phyloP scores from a whole-genome alignment of 2,113 vertebrate species.

The Cyprinodon variegatus region DNA sequence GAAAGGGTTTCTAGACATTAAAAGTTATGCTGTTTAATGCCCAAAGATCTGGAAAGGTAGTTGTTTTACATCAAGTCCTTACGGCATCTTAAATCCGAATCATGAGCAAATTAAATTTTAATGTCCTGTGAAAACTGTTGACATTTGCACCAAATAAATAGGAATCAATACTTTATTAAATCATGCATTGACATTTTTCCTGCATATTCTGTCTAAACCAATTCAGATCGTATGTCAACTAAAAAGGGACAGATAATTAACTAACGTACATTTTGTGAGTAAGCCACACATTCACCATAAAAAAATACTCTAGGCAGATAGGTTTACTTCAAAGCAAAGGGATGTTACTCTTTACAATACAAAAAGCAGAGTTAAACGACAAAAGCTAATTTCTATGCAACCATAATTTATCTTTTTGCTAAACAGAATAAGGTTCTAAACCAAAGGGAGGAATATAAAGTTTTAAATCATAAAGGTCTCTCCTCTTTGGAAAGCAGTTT shows the following conservation, averaged over 20 bases:
- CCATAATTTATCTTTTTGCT: conserved; percentile 42
- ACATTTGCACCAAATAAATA: background rate
- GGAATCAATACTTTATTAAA: background rate
- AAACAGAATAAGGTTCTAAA: conserved; percentile 16
- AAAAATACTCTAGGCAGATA: conserved; percentile 5
- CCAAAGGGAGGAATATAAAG: conserved; percentile 16
- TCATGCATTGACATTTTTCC: background rate
- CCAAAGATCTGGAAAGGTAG: conserved; percentile 3
- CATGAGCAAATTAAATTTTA: background rate
- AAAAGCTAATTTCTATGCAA: conserved; percentile 12
- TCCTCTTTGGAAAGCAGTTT: conserved; percentile 11
- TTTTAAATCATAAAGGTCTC: conserved; percentile 12
- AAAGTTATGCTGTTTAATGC: background rate
- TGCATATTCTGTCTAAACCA: background rate
- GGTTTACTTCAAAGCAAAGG: background rate
- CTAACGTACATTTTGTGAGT: background rate
- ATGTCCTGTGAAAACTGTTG: conserved; percentile 2
- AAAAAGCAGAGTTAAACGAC: background rate
- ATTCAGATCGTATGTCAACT: background rate
- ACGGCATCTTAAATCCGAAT: conserved; percentile 21
- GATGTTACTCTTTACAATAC: background rate
- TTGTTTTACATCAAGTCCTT: background rate
- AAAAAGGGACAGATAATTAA: background rate
- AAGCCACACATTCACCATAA: background rate
- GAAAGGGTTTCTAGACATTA: background rate